These are phyloP conservation scores for Knipowitschia caucasica DNA, from an alignment of 2,797 vertebrate genomes.

Conservation along the genomic window DNA sequence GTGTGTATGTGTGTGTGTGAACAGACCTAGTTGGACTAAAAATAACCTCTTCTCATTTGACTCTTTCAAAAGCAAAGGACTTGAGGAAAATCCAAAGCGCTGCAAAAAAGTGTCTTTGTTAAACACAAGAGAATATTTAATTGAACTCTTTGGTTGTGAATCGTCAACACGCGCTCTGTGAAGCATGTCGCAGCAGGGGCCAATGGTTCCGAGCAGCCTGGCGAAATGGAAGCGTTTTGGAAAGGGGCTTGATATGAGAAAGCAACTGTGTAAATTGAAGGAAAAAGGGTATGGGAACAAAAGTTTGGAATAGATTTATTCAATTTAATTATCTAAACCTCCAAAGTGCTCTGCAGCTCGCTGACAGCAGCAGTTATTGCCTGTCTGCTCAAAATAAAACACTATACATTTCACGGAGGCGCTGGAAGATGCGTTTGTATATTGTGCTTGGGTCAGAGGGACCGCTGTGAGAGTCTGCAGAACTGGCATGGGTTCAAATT, in stretches of 20 bases:
- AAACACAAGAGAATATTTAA: slow-evolving; percentile 38
- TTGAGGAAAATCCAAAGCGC: slow-evolving; percentile 13
- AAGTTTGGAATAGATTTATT: slow-evolving; percentile 54
- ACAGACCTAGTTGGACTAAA: slow-evolving; percentile 11
- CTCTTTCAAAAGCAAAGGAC: slow-evolving; percentile 22
- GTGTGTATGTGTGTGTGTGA: not conserved
- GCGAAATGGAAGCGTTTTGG: slow-evolving; percentile 46
- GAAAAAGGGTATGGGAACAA: slow-evolving; percentile 28
- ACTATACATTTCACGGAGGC: slow-evolving; percentile 58
- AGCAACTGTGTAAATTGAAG: slow-evolving; percentile 32
- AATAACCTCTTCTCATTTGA: slow-evolving; percentile 7
- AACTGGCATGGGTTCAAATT: not conserved
- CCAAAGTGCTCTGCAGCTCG: slow-evolving; percentile 61
- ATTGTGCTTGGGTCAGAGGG: not conserved
- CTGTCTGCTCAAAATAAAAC: slow-evolving; percentile 71
- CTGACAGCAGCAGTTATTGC: slow-evolving; percentile 74
- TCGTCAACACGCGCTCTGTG: slow-evolving; percentile 45
- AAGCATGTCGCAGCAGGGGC: slow-evolving; percentile 42
- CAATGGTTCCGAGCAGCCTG: slow-evolving; percentile 38
- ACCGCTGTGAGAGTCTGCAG: not conserved
- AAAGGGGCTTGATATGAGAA: slow-evolving; percentile 27
- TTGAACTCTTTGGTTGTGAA: slow-evolving; percentile 47
- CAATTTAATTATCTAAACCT: slow-evolving; percentile 75
- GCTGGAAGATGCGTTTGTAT: not conserved
- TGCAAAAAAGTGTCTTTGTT: slow-evolving; percentile 29